Evolutionary conservation across 92 coral and sea anemone genomes (phyloP), one percentile per base, ranked within the genome.

Genomic region (Parazoanthus darwini): DNA sequence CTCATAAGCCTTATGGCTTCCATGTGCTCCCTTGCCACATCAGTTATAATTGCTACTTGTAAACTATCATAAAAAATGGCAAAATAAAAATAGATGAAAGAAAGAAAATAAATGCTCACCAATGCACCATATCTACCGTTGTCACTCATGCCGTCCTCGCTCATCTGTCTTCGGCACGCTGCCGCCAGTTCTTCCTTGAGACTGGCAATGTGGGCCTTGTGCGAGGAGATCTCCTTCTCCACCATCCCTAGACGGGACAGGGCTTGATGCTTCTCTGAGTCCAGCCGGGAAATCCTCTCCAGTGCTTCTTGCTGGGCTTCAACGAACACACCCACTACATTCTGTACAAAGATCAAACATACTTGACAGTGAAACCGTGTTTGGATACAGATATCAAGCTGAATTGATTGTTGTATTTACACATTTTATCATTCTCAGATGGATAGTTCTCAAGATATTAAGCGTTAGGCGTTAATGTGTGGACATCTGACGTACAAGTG

Each of bases 221-320:
- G 98, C 71, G 99, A 97, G 65, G 89, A 79, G 18, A 97, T 91
- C 77, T 97, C 99, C 56, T 93, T 94, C 73, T 97, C 99, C 76
- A 97, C 88, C 73, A 92, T 82, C 50, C 93, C 92, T 79, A 97
- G 82, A 71, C 95, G 96, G 39, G 98, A 88, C 85, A 92, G 42
- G 1, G 96, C 94, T 84, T 95, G 98, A 70, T 97, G 99, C 85
- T 94, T 92, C 86, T 97, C 99, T 44, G 90, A 90, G 79, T 97
- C 98, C 18, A 97, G 94, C 18, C 94, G 91, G n/a, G 98, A 88
- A 65, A 97, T 90, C 35, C 95, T 90, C 38, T 94, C 99, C 86
- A 97, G 88, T 5, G 99, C 95, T 77, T 93, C 96, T 86, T 97
- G 98, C 83, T 97, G 99, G 25, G 96, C 98, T 89, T 95, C 99